Evolutionary conservation across 2,888 invertebrate genomes (phyloP).

Genomic region (Archips crataeganus): DNA sequence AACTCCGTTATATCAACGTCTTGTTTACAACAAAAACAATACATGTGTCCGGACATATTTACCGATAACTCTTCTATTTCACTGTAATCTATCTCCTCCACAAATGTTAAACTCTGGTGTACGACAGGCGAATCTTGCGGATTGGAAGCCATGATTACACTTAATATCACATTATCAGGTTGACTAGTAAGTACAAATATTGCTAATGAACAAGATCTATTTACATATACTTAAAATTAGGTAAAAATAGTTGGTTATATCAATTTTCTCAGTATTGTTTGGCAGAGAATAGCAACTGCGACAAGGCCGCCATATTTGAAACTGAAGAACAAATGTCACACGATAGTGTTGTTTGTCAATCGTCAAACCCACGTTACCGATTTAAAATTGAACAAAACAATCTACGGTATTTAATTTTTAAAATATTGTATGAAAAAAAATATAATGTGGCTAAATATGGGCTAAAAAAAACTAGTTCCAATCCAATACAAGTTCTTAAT

Average conservation of each 20-base stretch:
- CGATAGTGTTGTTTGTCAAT: conserved; percentile 26
- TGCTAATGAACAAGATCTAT: conserved; percentile 55
- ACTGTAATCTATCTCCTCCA: conserved; percentile 91
- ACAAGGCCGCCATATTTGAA: conserved; percentile 84
- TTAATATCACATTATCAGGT: conserved; percentile 83
- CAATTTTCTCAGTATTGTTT: conserved; percentile 82
- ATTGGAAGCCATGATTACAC: conserved; percentile 84
- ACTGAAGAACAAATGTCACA: conserved; percentile 64
- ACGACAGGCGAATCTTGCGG: conserved; percentile 79
- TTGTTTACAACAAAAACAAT: conserved; percentile 43
- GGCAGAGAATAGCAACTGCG: conserved; percentile 83
- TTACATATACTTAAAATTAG: conserved; percentile 57
- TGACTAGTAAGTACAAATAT: conserved; percentile 67
- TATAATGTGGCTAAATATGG: too few species aligned
- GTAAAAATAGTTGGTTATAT: conserved; percentile 71
- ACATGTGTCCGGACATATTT: conserved; percentile 57
- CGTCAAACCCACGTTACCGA: conserved; percentile 21
- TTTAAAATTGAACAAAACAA: not conserved
- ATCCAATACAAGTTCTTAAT: too few species aligned
- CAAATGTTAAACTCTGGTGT: conserved; percentile 84
- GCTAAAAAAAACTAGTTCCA: too few species aligned
- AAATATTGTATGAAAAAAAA: too few species aligned
- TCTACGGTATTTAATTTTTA: too few species aligned
- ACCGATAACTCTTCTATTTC: conserved; percentile 91
- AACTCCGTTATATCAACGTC: conserved; percentile 42